Percentiles rank a stretch among this genome's conserved stretches.
Conservation (phyloP, 2,797 vertebrate species). For the Triplophysa yarkandensis region DNA sequence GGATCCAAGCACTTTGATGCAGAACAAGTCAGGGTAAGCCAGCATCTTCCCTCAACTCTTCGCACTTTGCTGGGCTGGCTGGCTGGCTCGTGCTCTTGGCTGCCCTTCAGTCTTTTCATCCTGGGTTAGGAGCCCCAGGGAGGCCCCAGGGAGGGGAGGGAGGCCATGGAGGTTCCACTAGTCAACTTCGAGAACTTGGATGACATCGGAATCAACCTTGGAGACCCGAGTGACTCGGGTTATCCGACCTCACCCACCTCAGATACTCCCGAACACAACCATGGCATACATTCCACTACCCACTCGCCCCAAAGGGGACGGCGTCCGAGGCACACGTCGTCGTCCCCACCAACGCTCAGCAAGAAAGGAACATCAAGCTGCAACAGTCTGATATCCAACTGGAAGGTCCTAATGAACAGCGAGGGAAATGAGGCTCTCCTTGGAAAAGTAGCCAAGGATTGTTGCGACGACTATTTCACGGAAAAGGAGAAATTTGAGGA, state of each 20-base stretch:
- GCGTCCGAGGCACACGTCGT: constrained; percentile 52
- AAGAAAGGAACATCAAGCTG: constrained; percentile 80
- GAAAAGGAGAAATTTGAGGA: constrained; percentile 81
- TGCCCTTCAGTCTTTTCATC: constrained; percentile 61
- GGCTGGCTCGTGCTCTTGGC: constrained; percentile 49
- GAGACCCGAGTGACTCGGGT: constrained; percentile 82
- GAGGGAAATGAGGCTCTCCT: constrained; percentile 87
- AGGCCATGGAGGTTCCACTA: constrained; percentile 91
- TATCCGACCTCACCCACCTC: constrained; percentile 80
- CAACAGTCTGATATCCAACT: constrained; percentile 85
- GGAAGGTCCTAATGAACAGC: constrained; percentile 82
- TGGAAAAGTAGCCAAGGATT: constrained; percentile 83
- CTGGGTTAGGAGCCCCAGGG: constrained; percentile 66
- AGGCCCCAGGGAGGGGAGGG: constrained; percentile 74
- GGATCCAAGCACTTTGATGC: constrained; percentile 39
- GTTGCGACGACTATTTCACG: constrained; percentile 75
- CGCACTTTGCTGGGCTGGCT: constrained; percentile 36
- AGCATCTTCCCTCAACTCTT: constrained; percentile 49
- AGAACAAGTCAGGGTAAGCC: constrained; percentile 43
- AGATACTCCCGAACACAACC: constrained; percentile 71
- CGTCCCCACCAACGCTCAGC: constrained; percentile 66
- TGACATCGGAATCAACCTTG: constrained; percentile 82
- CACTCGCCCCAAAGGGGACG: constrained; percentile 69
- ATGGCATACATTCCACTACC: constrained; percentile 64
- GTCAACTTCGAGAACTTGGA: constrained; percentile 92